phyloP scores from a whole-genome alignment of 1,140 invertebrate species.

The Ostrea edulis region DNA sequence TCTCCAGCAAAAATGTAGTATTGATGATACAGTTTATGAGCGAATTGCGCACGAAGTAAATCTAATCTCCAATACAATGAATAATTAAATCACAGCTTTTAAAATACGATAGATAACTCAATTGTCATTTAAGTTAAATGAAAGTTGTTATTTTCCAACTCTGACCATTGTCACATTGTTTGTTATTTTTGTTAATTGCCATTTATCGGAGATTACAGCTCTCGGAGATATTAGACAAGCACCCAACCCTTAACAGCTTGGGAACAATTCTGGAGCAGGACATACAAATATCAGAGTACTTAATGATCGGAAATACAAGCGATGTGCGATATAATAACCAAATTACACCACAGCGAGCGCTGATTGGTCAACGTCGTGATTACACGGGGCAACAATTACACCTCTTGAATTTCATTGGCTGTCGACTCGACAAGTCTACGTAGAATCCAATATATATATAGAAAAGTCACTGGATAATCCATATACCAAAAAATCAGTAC shows the following conservation, averaged over 20 bases:
- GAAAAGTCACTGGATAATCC: neutral
- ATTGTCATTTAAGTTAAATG: too few species aligned
- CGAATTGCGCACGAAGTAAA: too few species aligned
- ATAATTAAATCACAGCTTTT: too few species aligned
- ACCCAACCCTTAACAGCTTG: neutral
- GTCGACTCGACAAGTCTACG: neutral
- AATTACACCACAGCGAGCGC: neutral
- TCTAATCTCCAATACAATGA: too few species aligned
- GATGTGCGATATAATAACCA: neutral
- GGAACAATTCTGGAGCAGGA: neutral
- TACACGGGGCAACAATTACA: neutral
- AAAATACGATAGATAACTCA: too few species aligned
- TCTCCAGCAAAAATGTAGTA: too few species aligned
- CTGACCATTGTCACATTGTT: too few species aligned
- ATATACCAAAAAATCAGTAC: neutral
- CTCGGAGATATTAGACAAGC: too few species aligned
- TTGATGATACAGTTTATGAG: too few species aligned
- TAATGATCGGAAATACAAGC: neutral
- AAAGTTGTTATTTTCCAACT: too few species aligned
- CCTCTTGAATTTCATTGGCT: neutral
- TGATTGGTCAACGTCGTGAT: neutral
- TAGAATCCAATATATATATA: neutral
- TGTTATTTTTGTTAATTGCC: too few species aligned
- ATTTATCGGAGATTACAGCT: too few species aligned
- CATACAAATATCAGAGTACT: neutral